phyloP scores from a whole-genome alignment of 1,140 invertebrate genomes.

The Cepaea nemoralis region DNA sequence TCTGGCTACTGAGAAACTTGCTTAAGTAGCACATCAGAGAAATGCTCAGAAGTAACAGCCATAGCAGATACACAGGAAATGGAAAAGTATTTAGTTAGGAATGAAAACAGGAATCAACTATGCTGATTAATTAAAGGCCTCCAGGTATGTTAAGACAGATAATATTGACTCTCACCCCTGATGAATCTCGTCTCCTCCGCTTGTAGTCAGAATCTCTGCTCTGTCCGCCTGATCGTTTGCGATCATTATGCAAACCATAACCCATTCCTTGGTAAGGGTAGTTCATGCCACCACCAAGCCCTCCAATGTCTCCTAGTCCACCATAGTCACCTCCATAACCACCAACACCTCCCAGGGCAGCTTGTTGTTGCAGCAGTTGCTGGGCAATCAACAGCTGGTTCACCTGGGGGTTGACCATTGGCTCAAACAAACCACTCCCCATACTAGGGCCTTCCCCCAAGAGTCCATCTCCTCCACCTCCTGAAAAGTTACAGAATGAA shows the following conservation, averaged over 20 bases:
- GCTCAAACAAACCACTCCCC: constrained; percentile 9
- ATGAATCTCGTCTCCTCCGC: constrained; percentile 18
- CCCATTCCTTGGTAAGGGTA: constrained; percentile 21
- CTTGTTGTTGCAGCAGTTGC: constrained; percentile 24
- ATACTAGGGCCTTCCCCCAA: constrained; percentile 22
- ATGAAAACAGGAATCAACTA: too few species aligned
- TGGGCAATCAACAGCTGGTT: constrained; percentile 28
- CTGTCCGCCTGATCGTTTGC: constrained; percentile 21
- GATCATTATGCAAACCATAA: constrained; percentile 16
- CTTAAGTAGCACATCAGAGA: too few species aligned
- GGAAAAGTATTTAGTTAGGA: too few species aligned
- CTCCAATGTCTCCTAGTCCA: neutral
- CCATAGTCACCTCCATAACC: constrained; percentile 2
- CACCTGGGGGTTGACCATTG: constrained; percentile 20
- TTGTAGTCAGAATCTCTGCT: constrained; percentile 21
- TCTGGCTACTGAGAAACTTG: too few species aligned
- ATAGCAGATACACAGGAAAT: too few species aligned
- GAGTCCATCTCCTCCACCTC: constrained; percentile 24
- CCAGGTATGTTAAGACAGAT: too few species aligned
- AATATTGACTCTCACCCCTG: constrained; percentile 8
- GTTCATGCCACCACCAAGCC: neutral
- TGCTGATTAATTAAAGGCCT: too few species aligned
- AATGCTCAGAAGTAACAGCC: too few species aligned
- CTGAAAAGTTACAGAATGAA: neutral
- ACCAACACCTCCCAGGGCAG: neutral